Conservation (phyloP, 2,113 vertebrate species). For the Dasyornis broadbenti region DNA sequence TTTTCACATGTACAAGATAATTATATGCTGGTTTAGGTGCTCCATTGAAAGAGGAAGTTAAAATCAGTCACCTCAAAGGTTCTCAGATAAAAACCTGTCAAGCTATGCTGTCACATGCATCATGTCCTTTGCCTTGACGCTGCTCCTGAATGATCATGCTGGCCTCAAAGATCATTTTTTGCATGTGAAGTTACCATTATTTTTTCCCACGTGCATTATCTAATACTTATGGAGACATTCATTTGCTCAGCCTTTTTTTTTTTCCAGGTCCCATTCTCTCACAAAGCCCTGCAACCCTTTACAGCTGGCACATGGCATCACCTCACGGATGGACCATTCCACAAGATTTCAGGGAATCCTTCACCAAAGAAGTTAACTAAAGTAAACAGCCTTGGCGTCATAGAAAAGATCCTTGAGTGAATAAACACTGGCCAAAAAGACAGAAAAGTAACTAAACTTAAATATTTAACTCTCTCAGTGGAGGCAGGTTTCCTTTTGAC, state of each 20-base stretch:
- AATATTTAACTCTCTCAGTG: neutral
- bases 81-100: neutral
- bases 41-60: neutral
- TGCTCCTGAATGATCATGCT: neutral
- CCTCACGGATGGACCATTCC: accelerated
- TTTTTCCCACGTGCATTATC: neutral
- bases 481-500: neutral
- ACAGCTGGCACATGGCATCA: neutral
- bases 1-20: neutral
- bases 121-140: neutral
- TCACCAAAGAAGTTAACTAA: neutral
- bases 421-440: neutral
- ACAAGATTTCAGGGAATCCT: neutral
- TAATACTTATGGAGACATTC: neutral
- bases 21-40: neutral
- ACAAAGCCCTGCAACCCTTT: neutral
- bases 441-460: neutral
- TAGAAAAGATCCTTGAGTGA: neutral
- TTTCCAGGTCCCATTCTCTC: neutral
- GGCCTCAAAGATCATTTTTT: neutral
- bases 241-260: neutral
- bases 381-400: neutral
- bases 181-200: neutral
- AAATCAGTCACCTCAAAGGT: neutral
- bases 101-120: neutral